Evolutionary conservation across 1,140 invertebrate genomes (phyloP), one percentile per base, ranked within the genome.

Genomic region (Leptonema lineaticorne): DNA sequence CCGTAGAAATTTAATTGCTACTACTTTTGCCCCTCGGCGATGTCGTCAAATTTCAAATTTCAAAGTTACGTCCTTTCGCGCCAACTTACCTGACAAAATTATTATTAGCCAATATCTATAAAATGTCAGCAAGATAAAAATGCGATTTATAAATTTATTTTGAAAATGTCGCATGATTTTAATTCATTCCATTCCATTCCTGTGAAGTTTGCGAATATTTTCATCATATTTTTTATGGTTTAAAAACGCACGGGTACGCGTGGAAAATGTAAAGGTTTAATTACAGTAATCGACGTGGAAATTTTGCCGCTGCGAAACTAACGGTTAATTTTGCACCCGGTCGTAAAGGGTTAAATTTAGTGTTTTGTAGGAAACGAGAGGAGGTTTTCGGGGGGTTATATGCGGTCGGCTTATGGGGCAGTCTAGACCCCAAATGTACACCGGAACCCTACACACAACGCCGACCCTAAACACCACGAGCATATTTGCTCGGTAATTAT

Each of bases 281-380:
- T 37, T 37, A 37, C 30, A 8, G 14, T 7, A 37, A 37, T 7
- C 30, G 30, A 37, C n/a, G 18, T 6, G 24, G 20, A 18, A 53
- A 53, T 20, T 58, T 58, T 30, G 26, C 24, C 26, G 24, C 16
- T 6, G 28, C n/a, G n/a, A n/a, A n/a, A n/a, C n/a, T n/a, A n/a
- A n/a, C n/a, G 37, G 56, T 30, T 27, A 26, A 58, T 58, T 58
- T 58, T 27, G 56, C 26, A 28, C 24, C 7, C 26, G 56, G 56
- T 58, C 56, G 16, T 58, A 58, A 58, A 26, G 56, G 26, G 20
- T 27, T 27, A 28, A 58, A 58, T 58, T 58, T 58, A 58, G 56
- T 58, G 56, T n/a, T n/a, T n/a, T n/a, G 20, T 1, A 27, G 56
- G 56, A 27, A 6, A 26, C 2, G 9, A 16, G 9, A 16, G 37